These are phyloP conservation scores for Paralvinella palmiformis DNA, from an alignment of 1,140 invertebrate genomes.

Conservation along the genomic window DNA sequence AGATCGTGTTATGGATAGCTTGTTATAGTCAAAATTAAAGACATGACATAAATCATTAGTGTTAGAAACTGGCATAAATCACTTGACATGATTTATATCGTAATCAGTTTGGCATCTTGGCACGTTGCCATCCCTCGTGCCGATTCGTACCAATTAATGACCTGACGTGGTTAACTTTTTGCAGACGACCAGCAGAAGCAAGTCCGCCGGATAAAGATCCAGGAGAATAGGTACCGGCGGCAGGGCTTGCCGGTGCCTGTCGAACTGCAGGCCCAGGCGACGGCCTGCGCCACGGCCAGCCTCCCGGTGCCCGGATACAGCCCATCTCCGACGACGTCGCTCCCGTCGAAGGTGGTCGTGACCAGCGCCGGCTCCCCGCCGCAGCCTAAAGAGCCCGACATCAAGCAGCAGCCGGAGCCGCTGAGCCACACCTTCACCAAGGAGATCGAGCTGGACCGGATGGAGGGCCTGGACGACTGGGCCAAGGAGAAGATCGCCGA, in stretches of 20 bases:
- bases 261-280: not conserved
- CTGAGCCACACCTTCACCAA: constrained; percentile 3
- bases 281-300: too few species aligned
- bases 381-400: not conserved
- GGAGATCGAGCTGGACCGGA: not conserved
- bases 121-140: too few species aligned
- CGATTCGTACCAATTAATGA: too few species aligned
- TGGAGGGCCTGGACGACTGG: not conserved
- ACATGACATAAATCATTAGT: too few species aligned
- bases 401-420: too few species aligned
- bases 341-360: too few species aligned
- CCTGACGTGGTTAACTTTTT: constrained; percentile 5
- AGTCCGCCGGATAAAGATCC: constrained; percentile 81
- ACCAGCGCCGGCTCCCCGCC: not conserved
- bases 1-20: too few species aligned
- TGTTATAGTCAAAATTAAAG: too few species aligned
- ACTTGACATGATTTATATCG: too few species aligned
- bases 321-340: not conserved
- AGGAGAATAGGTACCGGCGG: constrained; percentile 68
- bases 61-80: too few species aligned
- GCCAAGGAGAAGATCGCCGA: constrained; percentile 6
- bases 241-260: constrained; percentile 26
- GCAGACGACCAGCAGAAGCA: constrained; percentile 70
- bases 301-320: not conserved
- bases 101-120: too few species aligned